Percentiles rank a stretch among this genome's conserved stretches.
Evolutionary conservation across 92 coral and sea anemone genomes (phyloP).

Genomic region (Porites rus): DNA sequence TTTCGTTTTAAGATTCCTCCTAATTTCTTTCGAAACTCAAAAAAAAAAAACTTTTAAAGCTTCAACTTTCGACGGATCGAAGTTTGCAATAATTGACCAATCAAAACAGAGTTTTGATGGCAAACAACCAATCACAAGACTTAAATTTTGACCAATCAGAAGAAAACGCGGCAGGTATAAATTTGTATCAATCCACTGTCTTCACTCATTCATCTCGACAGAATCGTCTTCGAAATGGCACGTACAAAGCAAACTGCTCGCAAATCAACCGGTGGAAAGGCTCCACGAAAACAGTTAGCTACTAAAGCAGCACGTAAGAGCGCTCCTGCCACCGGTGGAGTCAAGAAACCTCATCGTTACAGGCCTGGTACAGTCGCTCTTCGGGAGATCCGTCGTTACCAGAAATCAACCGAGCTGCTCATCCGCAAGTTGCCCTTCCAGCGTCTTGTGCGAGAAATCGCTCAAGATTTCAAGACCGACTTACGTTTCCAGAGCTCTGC

Average conservation of each 20-base stretch:
- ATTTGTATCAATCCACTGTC: not conserved
- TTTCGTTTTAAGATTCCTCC: not conserved
- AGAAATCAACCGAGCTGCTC: constrained; percentile 78
- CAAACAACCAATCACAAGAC: constrained; percentile 7
- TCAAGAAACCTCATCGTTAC: constrained; percentile 99
- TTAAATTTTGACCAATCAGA: constrained; percentile 15
- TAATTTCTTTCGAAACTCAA: not conserved
- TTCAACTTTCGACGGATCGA: constrained; percentile 32
- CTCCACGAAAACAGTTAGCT: constrained; percentile 98
- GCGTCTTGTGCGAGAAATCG: constrained; percentile 81
- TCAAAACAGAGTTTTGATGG: not conserved
- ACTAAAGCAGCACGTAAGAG: constrained; percentile 99
- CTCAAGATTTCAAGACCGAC: constrained; percentile 83
- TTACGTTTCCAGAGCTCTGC: constrained; percentile 88
- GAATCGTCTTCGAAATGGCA: constrained; percentile 55
- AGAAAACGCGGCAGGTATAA: constrained; percentile 24
- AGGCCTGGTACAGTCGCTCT: constrained; percentile 99
- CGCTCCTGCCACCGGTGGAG: constrained; percentile 99
- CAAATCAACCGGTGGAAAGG: constrained; percentile 99
- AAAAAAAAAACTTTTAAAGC: not conserved
- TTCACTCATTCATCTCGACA: no score
- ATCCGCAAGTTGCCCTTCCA: constrained; percentile 86
- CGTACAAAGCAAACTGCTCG: constrained; percentile 99
- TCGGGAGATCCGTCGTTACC: constrained; percentile 81
- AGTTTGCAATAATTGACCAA: not conserved